Conservation (phyloP, 2,797 vertebrate species). For the Microcaecilia unicolor region DNA sequence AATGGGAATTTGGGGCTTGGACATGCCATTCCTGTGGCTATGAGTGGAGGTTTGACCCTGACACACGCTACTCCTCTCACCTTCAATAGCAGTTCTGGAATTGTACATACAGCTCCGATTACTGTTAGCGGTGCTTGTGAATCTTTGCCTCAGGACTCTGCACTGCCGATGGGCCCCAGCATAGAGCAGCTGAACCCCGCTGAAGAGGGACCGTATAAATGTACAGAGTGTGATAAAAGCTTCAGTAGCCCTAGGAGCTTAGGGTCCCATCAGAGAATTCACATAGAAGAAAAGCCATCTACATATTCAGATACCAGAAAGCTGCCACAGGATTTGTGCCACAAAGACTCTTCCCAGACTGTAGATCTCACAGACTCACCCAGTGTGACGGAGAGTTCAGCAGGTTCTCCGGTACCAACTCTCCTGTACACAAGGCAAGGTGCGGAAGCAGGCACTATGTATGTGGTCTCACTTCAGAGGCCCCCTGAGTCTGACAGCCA, state of each 20-base stretch:
- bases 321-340: too few relatives aligned
- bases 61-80: not conserved
- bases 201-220: conserved; percentile 3
- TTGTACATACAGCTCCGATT: not conserved
- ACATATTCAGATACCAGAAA: not conserved
- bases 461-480: conserved; percentile 7
- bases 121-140: not conserved
- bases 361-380: not conserved
- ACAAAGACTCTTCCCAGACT: not conserved
- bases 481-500: too few relatives aligned
- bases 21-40: not conserved
- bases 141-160: not conserved
- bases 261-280: not conserved
- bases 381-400: not conserved
- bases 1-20: not conserved
- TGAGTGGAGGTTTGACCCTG: not conserved
- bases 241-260: conserved; percentile 3
- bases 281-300: not conserved
- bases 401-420: too few relatives aligned
- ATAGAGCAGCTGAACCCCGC: not conserved
- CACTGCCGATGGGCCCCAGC: not conserved
- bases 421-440: conserved; percentile 11
- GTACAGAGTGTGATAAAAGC: not conserved
- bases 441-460: conserved; percentile 8
- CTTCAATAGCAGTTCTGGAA: too few relatives aligned